Conservation (phyloP, 2,797 vertebrate species). For the Antennarius maculatus region DNA sequence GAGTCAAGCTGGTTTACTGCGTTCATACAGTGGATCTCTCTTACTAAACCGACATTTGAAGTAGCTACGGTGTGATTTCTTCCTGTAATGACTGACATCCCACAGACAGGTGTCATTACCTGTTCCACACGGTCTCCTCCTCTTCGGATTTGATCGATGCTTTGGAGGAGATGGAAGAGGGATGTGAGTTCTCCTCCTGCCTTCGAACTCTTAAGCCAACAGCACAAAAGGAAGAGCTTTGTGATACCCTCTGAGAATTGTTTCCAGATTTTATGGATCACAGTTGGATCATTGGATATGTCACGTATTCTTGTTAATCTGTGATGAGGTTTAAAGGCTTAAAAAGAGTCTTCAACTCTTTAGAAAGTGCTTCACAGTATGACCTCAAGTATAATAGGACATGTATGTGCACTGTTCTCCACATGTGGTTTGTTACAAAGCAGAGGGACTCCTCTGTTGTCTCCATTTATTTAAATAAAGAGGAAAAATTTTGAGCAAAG, state of each 20-base stretch:
- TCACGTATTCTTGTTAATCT: slow-evolving; percentile 41
- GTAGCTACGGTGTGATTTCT: slow-evolving; percentile 15
- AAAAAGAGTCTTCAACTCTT: slow-evolving; percentile 20
- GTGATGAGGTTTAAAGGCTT: slow-evolving; percentile 36
- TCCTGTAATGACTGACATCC: slow-evolving; percentile 21
- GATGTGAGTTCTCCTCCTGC: slow-evolving; percentile 6
- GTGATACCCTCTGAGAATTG: slow-evolving; percentile 40
- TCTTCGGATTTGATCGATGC: slow-evolving; percentile 14
- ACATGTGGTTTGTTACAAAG: background rate
- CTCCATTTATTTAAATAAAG: no score
- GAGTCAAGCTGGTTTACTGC: slow-evolving; percentile 24
- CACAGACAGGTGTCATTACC: slow-evolving; percentile 31
- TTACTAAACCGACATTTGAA: slow-evolving; percentile 3
- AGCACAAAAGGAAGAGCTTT: slow-evolving; percentile 32
- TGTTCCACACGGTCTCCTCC: background rate
- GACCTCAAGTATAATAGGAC: slow-evolving; percentile 8
- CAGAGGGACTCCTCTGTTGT: no score
- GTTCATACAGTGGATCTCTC: background rate
- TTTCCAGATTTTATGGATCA: slow-evolving; percentile 56
- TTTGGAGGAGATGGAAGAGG: slow-evolving; percentile 25
- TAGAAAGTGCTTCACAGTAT: slow-evolving; percentile 10
- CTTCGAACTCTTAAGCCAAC: slow-evolving; percentile 15
- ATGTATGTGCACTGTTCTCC: slow-evolving; percentile 24
- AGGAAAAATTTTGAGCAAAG: background rate
- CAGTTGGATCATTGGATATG: slow-evolving; percentile 43